These are phyloP conservation scores for Nanorana parkeri DNA, from an alignment of 2,113 vertebrate genomes.

Conservation along the genomic window DNA sequence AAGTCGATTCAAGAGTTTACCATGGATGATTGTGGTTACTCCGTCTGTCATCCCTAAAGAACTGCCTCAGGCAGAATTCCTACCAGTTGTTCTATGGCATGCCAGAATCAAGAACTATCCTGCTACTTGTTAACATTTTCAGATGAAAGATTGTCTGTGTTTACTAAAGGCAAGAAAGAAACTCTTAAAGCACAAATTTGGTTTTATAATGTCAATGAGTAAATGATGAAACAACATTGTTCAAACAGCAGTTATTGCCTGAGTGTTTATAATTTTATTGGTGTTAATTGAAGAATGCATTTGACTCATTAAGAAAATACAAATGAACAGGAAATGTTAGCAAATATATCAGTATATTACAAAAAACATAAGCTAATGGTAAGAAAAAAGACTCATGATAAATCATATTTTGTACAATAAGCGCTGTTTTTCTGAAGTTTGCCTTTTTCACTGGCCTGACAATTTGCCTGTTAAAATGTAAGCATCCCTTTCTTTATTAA, in stretches of 20 bases:
- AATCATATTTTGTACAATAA: too few relatives aligned
- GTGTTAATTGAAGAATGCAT: not conserved
- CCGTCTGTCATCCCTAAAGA: slow-evolving; percentile 52
- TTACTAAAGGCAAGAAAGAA: not conserved
- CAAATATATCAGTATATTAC: too few relatives aligned
- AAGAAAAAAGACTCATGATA: too few relatives aligned
- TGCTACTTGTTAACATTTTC: slow-evolving; percentile 31
- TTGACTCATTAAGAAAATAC: not conserved
- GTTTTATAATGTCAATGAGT: not conserved
- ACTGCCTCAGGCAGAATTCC: slow-evolving; percentile 49
- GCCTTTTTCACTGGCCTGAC: too few relatives aligned
- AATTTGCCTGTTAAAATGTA: too few relatives aligned
- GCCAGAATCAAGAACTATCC: slow-evolving; percentile 38
- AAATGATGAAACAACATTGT: not conserved
- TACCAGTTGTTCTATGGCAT: slow-evolving; percentile 47
- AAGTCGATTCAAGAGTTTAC: slow-evolving; percentile 42
- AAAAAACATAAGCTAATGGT: too few relatives aligned
- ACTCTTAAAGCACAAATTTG: not conserved
- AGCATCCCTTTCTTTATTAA: too few relatives aligned
- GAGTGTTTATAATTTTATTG: not conserved
- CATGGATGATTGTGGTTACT: slow-evolving; percentile 50
- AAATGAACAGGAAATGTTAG: not conserved
- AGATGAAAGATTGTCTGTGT: slow-evolving; percentile 33
- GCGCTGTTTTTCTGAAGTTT: too few relatives aligned
- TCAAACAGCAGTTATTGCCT: not conserved